Evolutionary conservation across 1,140 invertebrate species (phyloP).

Genomic region (Eciton burchellii): DNA sequence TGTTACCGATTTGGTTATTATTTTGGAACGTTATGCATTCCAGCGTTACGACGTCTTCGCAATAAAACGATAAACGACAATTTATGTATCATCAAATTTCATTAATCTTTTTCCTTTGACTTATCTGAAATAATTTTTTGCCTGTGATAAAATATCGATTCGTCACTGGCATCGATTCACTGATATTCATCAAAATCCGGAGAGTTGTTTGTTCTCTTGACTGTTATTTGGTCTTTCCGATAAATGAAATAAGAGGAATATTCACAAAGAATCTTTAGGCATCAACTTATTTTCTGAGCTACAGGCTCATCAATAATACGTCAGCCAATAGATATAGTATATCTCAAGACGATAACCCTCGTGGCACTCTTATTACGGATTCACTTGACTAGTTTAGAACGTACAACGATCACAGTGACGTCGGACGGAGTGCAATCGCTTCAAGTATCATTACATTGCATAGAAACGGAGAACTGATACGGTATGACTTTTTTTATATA

Average conservation of each 20-base stretch:
- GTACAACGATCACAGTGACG: background rate
- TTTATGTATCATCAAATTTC: background rate
- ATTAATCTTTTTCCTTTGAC: background rate
- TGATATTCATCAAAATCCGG: too few relatives aligned
- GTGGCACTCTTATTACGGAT: conserved; percentile 21
- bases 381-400: conserved; percentile 18
- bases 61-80: conserved; percentile 31
- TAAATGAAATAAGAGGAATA: background rate
- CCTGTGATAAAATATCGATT: background rate
- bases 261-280: background rate
- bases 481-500: background rate
- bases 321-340: conserved; percentile 31
- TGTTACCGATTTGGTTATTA: conserved; percentile 88
- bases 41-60: background rate
- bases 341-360: conserved; percentile 41
- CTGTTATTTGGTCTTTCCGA: background rate
- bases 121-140: background rate
- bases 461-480: background rate
- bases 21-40: conserved; percentile 86
- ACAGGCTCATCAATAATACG: conserved; percentile 31
- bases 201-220: background rate
- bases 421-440: background rate
- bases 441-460: background rate
- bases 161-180: background rate
- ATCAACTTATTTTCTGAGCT: conserved; percentile 26